These are phyloP conservation scores for Elegia similella DNA, from an alignment of 2,888 invertebrate genomes.

Conservation along the genomic window DNA sequence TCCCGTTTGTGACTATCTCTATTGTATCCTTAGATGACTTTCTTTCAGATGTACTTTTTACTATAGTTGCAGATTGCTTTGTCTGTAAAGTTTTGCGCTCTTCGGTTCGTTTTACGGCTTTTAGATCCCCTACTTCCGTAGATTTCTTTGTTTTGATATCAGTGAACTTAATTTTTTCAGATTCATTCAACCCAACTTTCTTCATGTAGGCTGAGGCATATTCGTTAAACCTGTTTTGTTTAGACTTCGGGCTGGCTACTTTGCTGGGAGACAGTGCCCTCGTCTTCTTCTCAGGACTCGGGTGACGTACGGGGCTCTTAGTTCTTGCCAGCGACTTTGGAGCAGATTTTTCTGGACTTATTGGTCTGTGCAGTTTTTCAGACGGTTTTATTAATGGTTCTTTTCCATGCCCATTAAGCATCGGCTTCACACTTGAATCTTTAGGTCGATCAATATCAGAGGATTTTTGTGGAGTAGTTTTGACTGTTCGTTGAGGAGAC, in stretches of 20 bases:
- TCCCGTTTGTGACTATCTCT: constrained; percentile 54
- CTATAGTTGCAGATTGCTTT: constrained; percentile 39
- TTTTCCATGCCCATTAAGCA: constrained; percentile 52
- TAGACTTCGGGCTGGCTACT: constrained; percentile 49
- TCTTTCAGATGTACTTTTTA: constrained; percentile 45
- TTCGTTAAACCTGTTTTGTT: constrained; percentile 67
- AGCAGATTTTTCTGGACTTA: constrained; percentile 55
- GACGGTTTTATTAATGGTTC: constrained; percentile 37
- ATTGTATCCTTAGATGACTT: constrained; percentile 58
- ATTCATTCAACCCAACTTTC: constrained; percentile 65
- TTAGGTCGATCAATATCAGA: constrained; percentile 34
- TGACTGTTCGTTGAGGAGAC: constrained; percentile 50
- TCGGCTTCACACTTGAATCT: constrained; percentile 32
- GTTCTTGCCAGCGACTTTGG: constrained; percentile 43
- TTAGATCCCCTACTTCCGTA: constrained; percentile 35
- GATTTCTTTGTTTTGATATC: constrained; percentile 47
- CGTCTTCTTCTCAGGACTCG: constrained; percentile 66
- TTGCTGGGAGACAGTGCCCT: constrained; percentile 64
- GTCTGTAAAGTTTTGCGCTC: constrained; percentile 41
- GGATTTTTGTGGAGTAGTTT: constrained; percentile 35
- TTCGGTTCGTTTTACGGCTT: constrained; percentile 36
- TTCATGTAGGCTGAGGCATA: constrained; percentile 77
- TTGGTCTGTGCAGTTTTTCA: constrained; percentile 42
- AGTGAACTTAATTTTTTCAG: constrained; percentile 51
- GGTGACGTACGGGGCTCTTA: constrained; percentile 53